These are phyloP conservation scores for Parelbella ahira DNA, from an alignment of 2,888 invertebrate genomes.

Conservation along the genomic window DNA sequence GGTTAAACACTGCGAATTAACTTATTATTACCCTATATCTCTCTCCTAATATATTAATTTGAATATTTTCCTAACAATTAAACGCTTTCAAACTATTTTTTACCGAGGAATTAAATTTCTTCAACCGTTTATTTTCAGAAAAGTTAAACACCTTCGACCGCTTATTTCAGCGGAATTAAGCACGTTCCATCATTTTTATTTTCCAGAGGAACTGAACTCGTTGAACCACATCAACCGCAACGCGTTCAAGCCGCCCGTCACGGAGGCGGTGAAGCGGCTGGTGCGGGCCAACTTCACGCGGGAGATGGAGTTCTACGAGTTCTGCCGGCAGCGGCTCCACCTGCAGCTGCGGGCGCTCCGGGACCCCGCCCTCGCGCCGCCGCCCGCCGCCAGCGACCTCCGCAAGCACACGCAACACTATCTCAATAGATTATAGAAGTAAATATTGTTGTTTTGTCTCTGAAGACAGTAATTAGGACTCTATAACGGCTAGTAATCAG, in stretches of 20 bases:
- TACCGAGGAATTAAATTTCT: too few species aligned
- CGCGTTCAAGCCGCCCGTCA: constrained; percentile 92
- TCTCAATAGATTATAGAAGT: constrained; percentile 19
- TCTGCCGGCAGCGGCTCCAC: constrained; percentile 91
- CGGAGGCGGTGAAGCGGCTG: constrained; percentile 91
- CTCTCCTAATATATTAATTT: too few species aligned
- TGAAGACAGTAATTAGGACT: too few species aligned
- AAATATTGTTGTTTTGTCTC: too few species aligned
- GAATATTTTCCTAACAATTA: too few species aligned
- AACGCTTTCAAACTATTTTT: too few species aligned
- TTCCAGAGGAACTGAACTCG: constrained; percentile 86
- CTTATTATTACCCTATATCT: too few species aligned
- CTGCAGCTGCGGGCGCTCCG: constrained; percentile 88
- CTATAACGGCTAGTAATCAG: not conserved
- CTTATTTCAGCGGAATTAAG: too few species aligned
- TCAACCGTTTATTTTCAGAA: too few species aligned
- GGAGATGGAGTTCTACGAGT: constrained; percentile 95
- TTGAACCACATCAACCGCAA: constrained; percentile 91
- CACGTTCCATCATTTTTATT: too few species aligned
- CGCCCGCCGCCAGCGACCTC: constrained; percentile 42
- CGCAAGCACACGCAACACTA: constrained; percentile 34
- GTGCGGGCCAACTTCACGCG: constrained; percentile 92
- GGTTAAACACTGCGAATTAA: too few species aligned
- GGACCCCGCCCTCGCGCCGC: constrained; percentile 62
- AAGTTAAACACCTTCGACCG: too few species aligned